Percentiles rank a stretch among this genome's conserved stretches.
These are phyloP conservation scores for Ranitomeya imitator DNA, from an alignment of 2,113 vertebrate species.

Conservation along the genomic window DNA sequence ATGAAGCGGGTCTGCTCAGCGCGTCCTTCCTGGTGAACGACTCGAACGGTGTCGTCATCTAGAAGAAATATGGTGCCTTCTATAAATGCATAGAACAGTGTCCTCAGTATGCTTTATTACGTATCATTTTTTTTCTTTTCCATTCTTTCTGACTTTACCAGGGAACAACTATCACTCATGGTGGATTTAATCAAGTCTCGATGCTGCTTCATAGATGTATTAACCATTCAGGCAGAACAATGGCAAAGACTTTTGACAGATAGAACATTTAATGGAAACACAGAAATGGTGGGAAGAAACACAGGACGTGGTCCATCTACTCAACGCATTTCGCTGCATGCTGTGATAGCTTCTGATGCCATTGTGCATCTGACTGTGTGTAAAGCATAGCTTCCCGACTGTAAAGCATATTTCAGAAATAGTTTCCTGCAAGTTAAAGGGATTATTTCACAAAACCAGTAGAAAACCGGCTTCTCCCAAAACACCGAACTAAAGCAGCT, in stretches of 20 bases:
- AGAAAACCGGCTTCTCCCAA: no score
- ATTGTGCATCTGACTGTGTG: conserved; percentile 14
- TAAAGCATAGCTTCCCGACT: not conserved
- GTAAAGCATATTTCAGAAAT: not conserved
- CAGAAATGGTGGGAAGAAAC: conserved; percentile 27
- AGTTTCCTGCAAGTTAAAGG: not conserved
- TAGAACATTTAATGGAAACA: conserved; percentile 33
- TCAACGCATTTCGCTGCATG: not conserved
- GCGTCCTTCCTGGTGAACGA: not conserved
- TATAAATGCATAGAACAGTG: not conserved
- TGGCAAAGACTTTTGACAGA: conserved; percentile 46
- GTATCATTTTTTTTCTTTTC: conserved; percentile 4
- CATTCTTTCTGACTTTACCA: conserved; percentile 27
- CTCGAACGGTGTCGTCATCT: not conserved
- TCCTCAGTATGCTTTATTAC: conserved; percentile 35
- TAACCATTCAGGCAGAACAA: conserved; percentile 34
- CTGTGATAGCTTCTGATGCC: conserved; percentile 15
- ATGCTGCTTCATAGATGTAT: conserved; percentile 35
- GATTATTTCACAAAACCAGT: no score
- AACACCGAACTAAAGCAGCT: no score
- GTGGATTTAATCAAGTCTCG: conserved; percentile 48
- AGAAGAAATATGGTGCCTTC: conserved; percentile 12
- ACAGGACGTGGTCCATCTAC: conserved; percentile 14
- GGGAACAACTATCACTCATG: conserved; percentile 33
- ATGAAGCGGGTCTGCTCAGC: not conserved